These are phyloP conservation scores for Buphagus erythrorhynchus DNA, from an alignment of 2,797 vertebrate species.

Conservation along the genomic window DNA sequence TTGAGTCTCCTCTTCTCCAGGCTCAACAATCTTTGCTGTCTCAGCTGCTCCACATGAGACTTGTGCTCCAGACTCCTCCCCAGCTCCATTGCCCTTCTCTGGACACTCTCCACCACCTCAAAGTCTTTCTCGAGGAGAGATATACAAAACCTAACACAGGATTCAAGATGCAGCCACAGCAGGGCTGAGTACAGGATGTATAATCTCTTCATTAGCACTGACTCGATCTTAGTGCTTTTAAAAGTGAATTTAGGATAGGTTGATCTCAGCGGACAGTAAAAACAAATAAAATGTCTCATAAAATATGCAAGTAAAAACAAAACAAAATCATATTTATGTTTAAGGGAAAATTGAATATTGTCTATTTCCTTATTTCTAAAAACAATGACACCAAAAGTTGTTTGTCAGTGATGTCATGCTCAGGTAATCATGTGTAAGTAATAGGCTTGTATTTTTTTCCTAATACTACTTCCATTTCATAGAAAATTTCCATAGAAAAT, in stretches of 20 bases:
- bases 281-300: not conserved
- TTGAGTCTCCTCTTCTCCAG: not conserved
- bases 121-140: not conserved
- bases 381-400: not conserved
- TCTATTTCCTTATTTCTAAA: not conserved
- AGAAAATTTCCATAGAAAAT: too few species aligned
- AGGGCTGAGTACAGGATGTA: not conserved
- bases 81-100: not conserved
- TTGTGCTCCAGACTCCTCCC: not conserved
- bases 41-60: not conserved
- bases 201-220: fast-evolving
- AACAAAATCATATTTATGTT: not conserved
- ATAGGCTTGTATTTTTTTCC: not conserved
- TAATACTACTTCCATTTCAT: not conserved
- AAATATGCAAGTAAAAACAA: not conserved
- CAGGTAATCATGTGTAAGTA: not conserved
- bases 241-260: not conserved
- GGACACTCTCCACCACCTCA: fast-evolving
- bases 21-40: fast-evolving
- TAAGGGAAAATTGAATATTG: not conserved
- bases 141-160: not conserved
- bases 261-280: not conserved
- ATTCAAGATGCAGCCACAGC: not conserved
- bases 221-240: not conserved
- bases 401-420: not conserved